Conservation (phyloP, 2,888 invertebrate species). For the Limnephilus auricula region DNA sequence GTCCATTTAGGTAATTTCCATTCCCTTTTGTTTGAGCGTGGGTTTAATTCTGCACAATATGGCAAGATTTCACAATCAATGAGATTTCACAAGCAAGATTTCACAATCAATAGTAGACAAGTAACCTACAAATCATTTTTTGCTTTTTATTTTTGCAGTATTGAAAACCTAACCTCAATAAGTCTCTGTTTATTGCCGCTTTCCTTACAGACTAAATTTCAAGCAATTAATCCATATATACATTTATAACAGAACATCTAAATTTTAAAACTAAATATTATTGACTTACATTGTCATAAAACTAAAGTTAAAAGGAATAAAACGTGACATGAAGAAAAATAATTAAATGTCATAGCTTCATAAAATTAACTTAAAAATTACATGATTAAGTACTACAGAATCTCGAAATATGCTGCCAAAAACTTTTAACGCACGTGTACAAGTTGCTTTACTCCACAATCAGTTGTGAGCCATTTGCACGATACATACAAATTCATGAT, state of each 20-base stretch:
- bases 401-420: neutral
- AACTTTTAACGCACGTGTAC: too few relatives aligned
- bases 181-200: neutral
- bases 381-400: neutral
- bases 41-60: neutral
- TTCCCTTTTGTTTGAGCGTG: neutral
- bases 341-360: too few relatives aligned
- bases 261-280: neutral
- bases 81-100: neutral
- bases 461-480: neutral
- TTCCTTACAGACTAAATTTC: neutral
- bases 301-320: neutral
- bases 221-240: neutral
- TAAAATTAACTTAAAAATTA: neutral
- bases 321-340: neutral
- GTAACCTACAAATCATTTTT: neutral
- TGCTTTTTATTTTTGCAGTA: neutral
- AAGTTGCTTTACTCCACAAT: neutral
- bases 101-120: neutral
- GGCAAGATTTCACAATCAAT: neutral
- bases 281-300: neutral
- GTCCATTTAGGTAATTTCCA: neutral
- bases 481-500: too few relatives aligned
- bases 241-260: neutral
- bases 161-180: neutral